A percentile compares a stretch with the other conserved stretches of the same genome.
phyloP scores from a whole-genome alignment of 2,113 vertebrate species.

The Centrocercus urophasianus region DNA sequence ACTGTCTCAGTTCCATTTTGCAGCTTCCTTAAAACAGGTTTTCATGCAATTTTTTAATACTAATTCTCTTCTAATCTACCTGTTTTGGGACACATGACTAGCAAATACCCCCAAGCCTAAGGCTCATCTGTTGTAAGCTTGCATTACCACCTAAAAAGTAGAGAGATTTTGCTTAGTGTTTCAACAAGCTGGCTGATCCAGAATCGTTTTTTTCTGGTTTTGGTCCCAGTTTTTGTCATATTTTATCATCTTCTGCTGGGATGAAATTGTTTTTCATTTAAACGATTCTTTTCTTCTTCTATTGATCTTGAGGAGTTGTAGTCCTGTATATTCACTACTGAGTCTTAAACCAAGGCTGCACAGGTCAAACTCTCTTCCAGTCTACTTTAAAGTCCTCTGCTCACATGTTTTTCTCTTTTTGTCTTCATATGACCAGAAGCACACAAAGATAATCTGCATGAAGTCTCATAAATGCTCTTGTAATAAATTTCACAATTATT shows the following conservation, averaged over 20 bases:
- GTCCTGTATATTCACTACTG: not conserved
- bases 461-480: not conserved
- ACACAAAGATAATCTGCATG: not conserved
- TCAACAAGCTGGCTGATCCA: not conserved
- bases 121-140: not conserved
- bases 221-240: not conserved
- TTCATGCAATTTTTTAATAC: not conserved
- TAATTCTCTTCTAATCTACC: not conserved
- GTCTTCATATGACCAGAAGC: not conserved
- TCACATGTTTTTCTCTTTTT: conserved; percentile 4
- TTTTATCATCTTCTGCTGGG: not conserved
- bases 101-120: not conserved
- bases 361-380: conserved; percentile 41
- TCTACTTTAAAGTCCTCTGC: conserved; percentile 4
- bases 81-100: not conserved
- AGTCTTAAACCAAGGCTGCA: conserved; percentile 10
- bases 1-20: not conserved
- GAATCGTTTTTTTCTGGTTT: not conserved
- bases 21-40: not conserved
- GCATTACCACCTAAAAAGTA: not conserved
- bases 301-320: not conserved
- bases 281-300: not conserved
- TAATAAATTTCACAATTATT: not conserved
- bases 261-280: not conserved
- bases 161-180: not conserved